Percentiles rank a stretch among this genome's conserved stretches.
These are phyloP conservation scores for Schizopygopsis pylzovi DNA, from an alignment of 2,797 vertebrate species.

Conservation along the genomic window DNA sequence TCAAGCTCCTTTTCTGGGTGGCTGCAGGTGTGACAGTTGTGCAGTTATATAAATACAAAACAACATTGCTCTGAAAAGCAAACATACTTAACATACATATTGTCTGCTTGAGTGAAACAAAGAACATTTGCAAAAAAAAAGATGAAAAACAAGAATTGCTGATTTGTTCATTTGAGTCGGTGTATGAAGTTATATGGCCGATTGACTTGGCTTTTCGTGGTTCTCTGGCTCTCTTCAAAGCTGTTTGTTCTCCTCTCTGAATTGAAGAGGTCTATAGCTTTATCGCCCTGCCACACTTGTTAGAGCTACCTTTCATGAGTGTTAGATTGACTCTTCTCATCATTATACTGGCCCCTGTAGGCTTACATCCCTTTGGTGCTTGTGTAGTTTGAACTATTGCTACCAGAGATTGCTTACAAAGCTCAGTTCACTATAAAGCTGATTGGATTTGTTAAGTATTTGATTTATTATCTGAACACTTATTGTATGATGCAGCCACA, in stretches of 20 bases:
- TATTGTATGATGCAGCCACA: slow-evolving; percentile 5
- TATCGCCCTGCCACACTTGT: slow-evolving; percentile 71
- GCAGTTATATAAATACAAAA: slow-evolving; percentile 46
- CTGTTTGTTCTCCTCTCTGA: slow-evolving; percentile 66
- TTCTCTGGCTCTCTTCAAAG: slow-evolving; percentile 70
- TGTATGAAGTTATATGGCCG: slow-evolving; percentile 54
- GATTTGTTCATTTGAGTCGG: slow-evolving; percentile 54
- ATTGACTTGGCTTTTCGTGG: slow-evolving; percentile 75
- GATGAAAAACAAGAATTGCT: background rate
- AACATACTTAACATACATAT: slow-evolving; percentile 44
- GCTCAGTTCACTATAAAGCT: slow-evolving; percentile 18
- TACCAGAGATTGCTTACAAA: slow-evolving; percentile 8
- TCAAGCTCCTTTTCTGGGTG: background rate
- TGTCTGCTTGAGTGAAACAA: slow-evolving; percentile 6
- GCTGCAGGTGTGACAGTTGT: slow-evolving; percentile 48
- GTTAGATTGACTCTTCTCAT: slow-evolving; percentile 74
- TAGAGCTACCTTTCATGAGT: slow-evolving; percentile 75
- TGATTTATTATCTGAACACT: slow-evolving; percentile 7
- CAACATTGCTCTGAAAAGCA: slow-evolving; percentile 54
- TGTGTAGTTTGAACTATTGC: slow-evolving; percentile 41
- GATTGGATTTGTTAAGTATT: slow-evolving; percentile 30
- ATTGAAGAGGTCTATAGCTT: slow-evolving; percentile 71
- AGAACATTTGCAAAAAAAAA: background rate
- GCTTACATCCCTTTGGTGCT: slow-evolving; percentile 22
- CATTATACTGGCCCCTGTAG: slow-evolving; percentile 54